Conservation (phyloP, 2,113 vertebrate genomes). For the Syrrhaptes paradoxus region DNA sequence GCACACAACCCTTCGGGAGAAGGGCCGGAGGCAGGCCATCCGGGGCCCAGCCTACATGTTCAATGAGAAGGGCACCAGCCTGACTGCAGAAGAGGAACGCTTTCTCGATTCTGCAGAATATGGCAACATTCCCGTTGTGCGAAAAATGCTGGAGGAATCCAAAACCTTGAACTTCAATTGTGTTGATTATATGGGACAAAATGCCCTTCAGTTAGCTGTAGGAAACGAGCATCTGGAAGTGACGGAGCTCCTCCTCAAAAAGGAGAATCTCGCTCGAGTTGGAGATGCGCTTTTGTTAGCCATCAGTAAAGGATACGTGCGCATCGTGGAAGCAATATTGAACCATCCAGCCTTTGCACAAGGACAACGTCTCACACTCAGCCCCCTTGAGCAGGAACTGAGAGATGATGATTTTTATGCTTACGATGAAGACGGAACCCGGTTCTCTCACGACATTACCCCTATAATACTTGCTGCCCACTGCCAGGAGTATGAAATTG, state of each 20-base stretch:
- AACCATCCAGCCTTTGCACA: constrained; percentile 90
- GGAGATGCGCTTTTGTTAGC: constrained; percentile 92
- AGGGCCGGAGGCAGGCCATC: constrained; percentile 94
- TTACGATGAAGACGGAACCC: constrained; percentile 94
- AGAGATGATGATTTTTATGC: constrained; percentile 94
- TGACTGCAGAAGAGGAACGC: constrained; percentile 91
- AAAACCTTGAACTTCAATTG: constrained; percentile 96
- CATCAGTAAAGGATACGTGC: constrained; percentile 95
- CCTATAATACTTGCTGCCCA: constrained; percentile 94
- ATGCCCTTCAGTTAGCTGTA: constrained; percentile 91
- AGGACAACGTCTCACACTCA: constrained; percentile 87
- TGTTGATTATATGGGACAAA: constrained; percentile 98
- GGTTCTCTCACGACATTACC: constrained; percentile 95
- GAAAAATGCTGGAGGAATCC: constrained; percentile 97
- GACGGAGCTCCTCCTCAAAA: constrained; percentile 93
- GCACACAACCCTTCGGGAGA: constrained; percentile 92
- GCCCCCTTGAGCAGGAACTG: constrained; percentile 92
- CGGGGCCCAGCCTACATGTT: constrained; percentile 98
- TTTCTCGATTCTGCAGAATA: constrained; percentile 95
- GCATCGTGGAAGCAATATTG: constrained; percentile 95
- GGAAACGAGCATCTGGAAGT: constrained; percentile 96
- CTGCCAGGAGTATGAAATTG: constrained; percentile 97
- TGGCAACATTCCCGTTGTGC: constrained; percentile 95
- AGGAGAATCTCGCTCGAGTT: constrained; percentile 90
- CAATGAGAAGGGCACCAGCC: constrained; percentile 91